Percentiles rank a stretch among this genome's conserved stretches.
phyloP scores from a whole-genome alignment of 2,113 vertebrate species.

The Salminus brasiliensis region DNA sequence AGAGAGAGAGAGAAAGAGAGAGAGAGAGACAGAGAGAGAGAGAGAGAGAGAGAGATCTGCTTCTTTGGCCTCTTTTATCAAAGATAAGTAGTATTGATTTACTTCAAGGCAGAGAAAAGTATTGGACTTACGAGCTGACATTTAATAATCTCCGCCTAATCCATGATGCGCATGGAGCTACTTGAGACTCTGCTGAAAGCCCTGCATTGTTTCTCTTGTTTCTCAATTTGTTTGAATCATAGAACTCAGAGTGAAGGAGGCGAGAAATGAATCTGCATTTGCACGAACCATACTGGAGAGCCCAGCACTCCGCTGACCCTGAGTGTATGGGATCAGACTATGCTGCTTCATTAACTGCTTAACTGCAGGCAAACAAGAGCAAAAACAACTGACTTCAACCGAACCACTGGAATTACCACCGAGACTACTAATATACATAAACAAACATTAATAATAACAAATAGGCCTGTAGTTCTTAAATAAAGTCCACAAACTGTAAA shows the following conservation, averaged over 20 bases:
- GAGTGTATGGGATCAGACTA: background rate
- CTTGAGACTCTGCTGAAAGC: slow-evolving; percentile 59
- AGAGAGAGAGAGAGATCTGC: slow-evolving; percentile 34
- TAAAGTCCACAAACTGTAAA: too few relatives aligned
- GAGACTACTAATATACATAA: too few relatives aligned
- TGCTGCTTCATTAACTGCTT: background rate
- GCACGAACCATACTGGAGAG: background rate
- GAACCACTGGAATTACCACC: too few relatives aligned
- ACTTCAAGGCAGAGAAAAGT: slow-evolving; percentile 78
- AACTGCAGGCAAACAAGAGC: background rate
- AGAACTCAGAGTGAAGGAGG: slow-evolving; percentile 58
- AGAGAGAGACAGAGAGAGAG: slow-evolving; percentile 28
- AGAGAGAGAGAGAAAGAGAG: slow-evolving; percentile 28
- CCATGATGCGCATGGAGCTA: slow-evolving; percentile 71
- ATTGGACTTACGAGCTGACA: slow-evolving; percentile 78
- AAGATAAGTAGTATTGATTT: slow-evolving; percentile 81
- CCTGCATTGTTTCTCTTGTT: slow-evolving; percentile 61
- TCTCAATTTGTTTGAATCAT: slow-evolving; percentile 50
- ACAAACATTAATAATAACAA: too few relatives aligned
- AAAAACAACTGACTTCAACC: too few relatives aligned
- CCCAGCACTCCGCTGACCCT: background rate
- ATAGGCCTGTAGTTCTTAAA: too few relatives aligned
- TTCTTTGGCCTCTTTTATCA: slow-evolving; percentile 75
- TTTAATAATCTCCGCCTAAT: slow-evolving; percentile 81
- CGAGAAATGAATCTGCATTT: background rate